Evolutionary conservation across 2,797 vertebrate species (phyloP), one percentile per base, ranked within the genome.

Genomic region (Mus spretus): DNA sequence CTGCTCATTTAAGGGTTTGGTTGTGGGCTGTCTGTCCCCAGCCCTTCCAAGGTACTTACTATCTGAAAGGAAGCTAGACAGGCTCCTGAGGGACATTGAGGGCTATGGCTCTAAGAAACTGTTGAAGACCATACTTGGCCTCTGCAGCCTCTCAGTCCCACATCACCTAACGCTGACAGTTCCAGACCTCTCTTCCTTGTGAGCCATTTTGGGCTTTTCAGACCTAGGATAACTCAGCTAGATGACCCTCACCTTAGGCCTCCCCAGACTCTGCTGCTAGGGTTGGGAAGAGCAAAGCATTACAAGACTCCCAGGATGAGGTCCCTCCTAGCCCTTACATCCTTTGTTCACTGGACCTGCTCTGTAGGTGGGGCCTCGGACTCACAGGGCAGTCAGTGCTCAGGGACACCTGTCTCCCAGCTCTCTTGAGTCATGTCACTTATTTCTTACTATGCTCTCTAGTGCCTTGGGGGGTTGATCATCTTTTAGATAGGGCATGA

Each of bases 381-480:
- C 70, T 87, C 82, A 82, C 53, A 24, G 91, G 89, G 0, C 2
- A 72, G 79, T 84, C 81, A 91, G 89, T 65, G 82, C 91, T 90
- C 90, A 90, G 82, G 90, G 94, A 86, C 28, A 37, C 24, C 11
- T 0, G 28, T 5, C 31, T 72, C 12, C 50, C 70, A 53, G 87
- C 61, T 74, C 50, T 6, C 0, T 11, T 15, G 15, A 17, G 3
- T 17, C 61, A 4, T 0, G 0, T 84, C 74, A 92, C 91, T 93
- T 72, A 84, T 55, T 90, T 93, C 65, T 87, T 70, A 1, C 3
- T 77, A 82, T 70, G 67, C 82, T 89, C 74, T 89, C 74, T 93
- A 97, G 98, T 98, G 98, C 98, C 98, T 98, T 93, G 98, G 97
- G 98, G 96, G 94, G 97, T 95, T 80, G 81, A 34, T 92, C 84